These are phyloP conservation scores for Tethya wilhelma DNA, from an alignment of 37 sponge, comb jelly and placozoan species.

Conservation along the genomic window DNA sequence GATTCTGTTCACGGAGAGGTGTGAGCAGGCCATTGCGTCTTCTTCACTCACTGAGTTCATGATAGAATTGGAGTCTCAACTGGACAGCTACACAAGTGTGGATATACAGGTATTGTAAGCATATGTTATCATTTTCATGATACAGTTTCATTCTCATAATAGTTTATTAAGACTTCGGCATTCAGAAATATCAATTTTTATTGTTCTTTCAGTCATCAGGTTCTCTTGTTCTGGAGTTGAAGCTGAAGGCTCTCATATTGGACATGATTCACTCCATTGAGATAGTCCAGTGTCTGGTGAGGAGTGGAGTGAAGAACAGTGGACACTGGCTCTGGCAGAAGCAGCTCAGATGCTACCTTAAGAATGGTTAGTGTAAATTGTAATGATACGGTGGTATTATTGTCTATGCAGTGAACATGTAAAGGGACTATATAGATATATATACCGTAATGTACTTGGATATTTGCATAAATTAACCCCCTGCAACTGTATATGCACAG, in stretches of 20 bases:
- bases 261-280: slow-evolving; percentile 95
- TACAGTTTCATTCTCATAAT: background rate
- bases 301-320: slow-evolving; percentile 8
- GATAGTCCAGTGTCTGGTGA: slow-evolving; percentile 65
- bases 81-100: slow-evolving; percentile 80
- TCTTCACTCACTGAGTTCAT: slow-evolving; percentile 73
- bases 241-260: slow-evolving; percentile 92
- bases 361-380: slow-evolving; percentile 42
- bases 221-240: slow-evolving; percentile 63
- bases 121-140: background rate
- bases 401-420: too few species aligned
- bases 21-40: slow-evolving; percentile 87
- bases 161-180: background rate
- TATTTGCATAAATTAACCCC: too few species aligned
- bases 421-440: too few species aligned
- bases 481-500: too few species aligned
- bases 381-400: too few species aligned
- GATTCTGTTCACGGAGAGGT: slow-evolving; percentile 92
- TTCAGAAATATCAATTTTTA: background rate
- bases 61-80: slow-evolving; percentile 91
- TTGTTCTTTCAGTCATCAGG: slow-evolving; percentile 4
- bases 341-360: slow-evolving; percentile 88
- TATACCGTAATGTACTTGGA: too few species aligned
- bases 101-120: slow-evolving; percentile 53
- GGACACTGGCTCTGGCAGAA: slow-evolving; percentile 98